Conservation (phyloP, 2,797 vertebrate species). For the Oreochromis mossambicus region DNA sequence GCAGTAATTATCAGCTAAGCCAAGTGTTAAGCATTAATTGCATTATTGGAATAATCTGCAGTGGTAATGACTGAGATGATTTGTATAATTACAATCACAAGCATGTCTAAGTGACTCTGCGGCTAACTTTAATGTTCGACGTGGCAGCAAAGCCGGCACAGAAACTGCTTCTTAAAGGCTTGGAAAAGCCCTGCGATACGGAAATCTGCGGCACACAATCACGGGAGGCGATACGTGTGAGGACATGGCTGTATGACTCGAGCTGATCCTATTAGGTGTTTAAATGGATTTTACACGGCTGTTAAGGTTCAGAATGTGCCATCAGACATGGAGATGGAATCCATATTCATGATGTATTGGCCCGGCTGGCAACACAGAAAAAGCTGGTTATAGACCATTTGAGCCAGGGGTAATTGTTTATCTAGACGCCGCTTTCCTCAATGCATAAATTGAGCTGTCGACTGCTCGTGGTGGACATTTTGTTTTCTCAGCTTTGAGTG, state of each 20-base stretch:
- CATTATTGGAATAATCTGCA: constrained; percentile 61
- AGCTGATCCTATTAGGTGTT: constrained; percentile 77
- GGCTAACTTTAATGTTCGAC: constrained; percentile 15
- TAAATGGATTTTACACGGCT: constrained; percentile 79
- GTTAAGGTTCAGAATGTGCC: constrained; percentile 71
- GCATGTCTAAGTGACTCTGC: constrained; percentile 38
- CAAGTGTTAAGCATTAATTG: constrained; percentile 55
- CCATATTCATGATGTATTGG: constrained; percentile 72
- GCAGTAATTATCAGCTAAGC: constrained; percentile 60
- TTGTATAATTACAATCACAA: constrained; percentile 50
- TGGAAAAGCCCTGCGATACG: background rate
- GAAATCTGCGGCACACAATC: constrained; percentile 25
- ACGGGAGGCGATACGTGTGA: constrained; percentile 59
- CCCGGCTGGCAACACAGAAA: constrained; percentile 34
- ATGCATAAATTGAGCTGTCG: constrained; percentile 72
- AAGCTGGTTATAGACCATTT: constrained; percentile 59
- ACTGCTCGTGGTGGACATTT: constrained; percentile 67
- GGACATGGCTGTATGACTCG: constrained; percentile 53
- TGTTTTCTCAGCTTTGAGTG: constrained; percentile 49
- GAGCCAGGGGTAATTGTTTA: constrained; percentile 73
- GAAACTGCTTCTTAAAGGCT: constrained; percentile 7
- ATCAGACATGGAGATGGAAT: constrained; percentile 64
- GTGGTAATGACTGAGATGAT: constrained; percentile 44
- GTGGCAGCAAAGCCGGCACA: background rate
- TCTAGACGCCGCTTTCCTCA: constrained; percentile 53